A percentile compares a stretch with the other conserved stretches of the same genome.
These are phyloP conservation scores for Acanthosepion pharaonis DNA, from an alignment of 2,888 invertebrate genomes.

Conservation along the genomic window DNA sequence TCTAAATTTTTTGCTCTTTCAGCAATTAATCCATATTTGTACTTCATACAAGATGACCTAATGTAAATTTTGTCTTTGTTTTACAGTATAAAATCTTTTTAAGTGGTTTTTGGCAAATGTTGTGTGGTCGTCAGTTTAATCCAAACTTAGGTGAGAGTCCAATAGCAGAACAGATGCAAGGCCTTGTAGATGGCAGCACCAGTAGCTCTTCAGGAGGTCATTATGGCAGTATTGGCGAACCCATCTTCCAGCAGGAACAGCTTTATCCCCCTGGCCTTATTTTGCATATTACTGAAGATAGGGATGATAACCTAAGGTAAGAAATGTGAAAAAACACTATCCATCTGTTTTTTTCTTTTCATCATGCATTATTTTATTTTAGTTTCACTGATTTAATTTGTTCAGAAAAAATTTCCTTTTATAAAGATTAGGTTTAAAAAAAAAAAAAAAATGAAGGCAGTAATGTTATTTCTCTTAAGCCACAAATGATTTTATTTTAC, in stretches of 20 bases:
- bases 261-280: conserved; percentile 87
- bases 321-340: not conserved
- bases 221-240: conserved; percentile 42
- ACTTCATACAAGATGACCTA: too few relatives aligned
- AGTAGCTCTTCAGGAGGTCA: conserved; percentile 35
- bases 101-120: conserved; percentile 86
- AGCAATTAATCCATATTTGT: too few relatives aligned
- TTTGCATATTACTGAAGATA: conserved; percentile 80
- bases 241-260: conserved; percentile 77
- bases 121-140: conserved; percentile 78
- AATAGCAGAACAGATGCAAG: not conserved
- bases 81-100: conserved; percentile 88
- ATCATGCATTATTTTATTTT: too few relatives aligned
- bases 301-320: conserved; percentile 51
- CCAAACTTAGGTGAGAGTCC: not conserved
- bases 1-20: too few relatives aligned
- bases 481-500: too few relatives aligned
- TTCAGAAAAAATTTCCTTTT: too few relatives aligned
- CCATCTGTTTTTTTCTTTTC: too few relatives aligned
- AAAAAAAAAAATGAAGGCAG: too few relatives aligned
- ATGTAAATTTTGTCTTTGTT: conserved; percentile 45
- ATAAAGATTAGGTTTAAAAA: too few relatives aligned
- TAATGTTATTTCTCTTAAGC: too few relatives aligned
- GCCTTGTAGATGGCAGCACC: conserved; percentile 37
- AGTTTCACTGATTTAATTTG: too few relatives aligned